Percentiles rank a stretch among this genome's conserved stretches.
phyloP scores from a whole-genome alignment of 2,888 invertebrate species.

The Cerceris ruficornis region DNA sequence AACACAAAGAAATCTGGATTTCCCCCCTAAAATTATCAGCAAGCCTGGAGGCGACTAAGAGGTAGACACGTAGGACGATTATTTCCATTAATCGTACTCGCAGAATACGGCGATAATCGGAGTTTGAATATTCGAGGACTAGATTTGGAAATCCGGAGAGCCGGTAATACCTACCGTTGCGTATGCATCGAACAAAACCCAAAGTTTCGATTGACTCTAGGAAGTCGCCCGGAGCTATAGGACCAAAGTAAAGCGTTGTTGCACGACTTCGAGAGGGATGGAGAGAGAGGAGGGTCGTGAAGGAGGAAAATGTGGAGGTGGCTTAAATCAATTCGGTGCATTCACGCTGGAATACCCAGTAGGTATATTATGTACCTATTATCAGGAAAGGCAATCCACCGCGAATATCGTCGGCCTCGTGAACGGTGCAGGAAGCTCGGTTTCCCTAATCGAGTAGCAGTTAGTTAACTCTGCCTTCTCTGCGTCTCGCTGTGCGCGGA shows the following conservation, averaged over 20 bases:
- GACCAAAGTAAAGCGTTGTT: slow-evolving; percentile 55
- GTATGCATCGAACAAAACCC: slow-evolving; percentile 50
- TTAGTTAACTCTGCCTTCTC: slow-evolving; percentile 57
- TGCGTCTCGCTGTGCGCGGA: slow-evolving; percentile 31
- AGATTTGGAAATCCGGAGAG: slow-evolving; percentile 31
- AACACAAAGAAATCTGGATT: too few relatives aligned
- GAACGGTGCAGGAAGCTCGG: slow-evolving; percentile 57
- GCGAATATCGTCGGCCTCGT: slow-evolving; percentile 62
- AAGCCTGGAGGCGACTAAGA: too few relatives aligned
- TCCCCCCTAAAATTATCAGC: not conserved
- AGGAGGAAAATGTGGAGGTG: slow-evolving; percentile 42
- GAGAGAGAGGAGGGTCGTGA: not conserved
- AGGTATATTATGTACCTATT: slow-evolving; percentile 70
- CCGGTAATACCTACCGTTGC: slow-evolving; percentile 47
- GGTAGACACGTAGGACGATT: not conserved
- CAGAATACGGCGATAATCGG: slow-evolving; percentile 9
- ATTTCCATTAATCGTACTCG: slow-evolving; percentile 10
- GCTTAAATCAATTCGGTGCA: slow-evolving; percentile 69
- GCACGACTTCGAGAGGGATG: slow-evolving; percentile 27
- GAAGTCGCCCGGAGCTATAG: slow-evolving; percentile 61
- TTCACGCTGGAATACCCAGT: slow-evolving; percentile 66
- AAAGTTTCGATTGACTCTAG: slow-evolving; percentile 65
- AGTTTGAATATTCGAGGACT: slow-evolving; percentile 15
- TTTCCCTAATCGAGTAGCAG: slow-evolving; percentile 64
- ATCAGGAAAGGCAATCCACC: slow-evolving; percentile 66